Evolutionary conservation across 1,140 invertebrate genomes (phyloP), one percentile per base, ranked within the genome.

Genomic region (Alviniconcha marisindica): DNA sequence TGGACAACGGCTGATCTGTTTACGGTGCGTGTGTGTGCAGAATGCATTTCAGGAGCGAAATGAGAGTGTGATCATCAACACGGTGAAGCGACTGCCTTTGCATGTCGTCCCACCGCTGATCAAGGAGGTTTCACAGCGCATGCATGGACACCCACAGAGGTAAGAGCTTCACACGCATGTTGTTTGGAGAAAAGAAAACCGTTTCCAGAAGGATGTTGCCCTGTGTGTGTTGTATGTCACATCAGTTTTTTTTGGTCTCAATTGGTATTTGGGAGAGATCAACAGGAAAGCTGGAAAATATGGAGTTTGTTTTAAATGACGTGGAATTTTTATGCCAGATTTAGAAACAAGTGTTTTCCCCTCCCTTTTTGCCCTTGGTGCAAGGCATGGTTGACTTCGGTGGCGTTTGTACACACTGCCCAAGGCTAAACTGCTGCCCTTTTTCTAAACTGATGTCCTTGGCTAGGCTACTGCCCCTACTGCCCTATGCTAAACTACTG

Each of bases 121-220:
- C 12, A 87, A 89, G 44, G 91, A 93, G 83, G 83, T 93, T 0
- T 85, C 88, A 15, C 71, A 78, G 31, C 81, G 91, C 51, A 90
- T 93, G 86, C 86, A 91, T 36, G 90, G 88, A 4, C 88, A 90
- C 80, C 86, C 91, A 31, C 86, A 90, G 81, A 88, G 83, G 90
- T 91, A 88, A 82, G 83, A 79, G 14, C 24, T 21, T 28, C 38
- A 2, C 42, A n/a, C n/a, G n/a, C n/a, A n/a, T n/a, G n/a, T n/a
- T n/a, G n/a, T n/a, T n/a, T n/a, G n/a, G n/a, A n/a, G 56, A 60
- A 60, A 21, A 21, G 56, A n/a, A 18, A n/a, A 60, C 56, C 28
- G n/a, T n/a, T n/a, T n/a, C 38, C 15, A 42, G 48, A 48, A 24
- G 15, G 18, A 31, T 15, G 31, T 51, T 40, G 31, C 21, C 24